Conservation (phyloP, 2,888 invertebrate species). For the Mongoloraphidia duomilia region DNA sequence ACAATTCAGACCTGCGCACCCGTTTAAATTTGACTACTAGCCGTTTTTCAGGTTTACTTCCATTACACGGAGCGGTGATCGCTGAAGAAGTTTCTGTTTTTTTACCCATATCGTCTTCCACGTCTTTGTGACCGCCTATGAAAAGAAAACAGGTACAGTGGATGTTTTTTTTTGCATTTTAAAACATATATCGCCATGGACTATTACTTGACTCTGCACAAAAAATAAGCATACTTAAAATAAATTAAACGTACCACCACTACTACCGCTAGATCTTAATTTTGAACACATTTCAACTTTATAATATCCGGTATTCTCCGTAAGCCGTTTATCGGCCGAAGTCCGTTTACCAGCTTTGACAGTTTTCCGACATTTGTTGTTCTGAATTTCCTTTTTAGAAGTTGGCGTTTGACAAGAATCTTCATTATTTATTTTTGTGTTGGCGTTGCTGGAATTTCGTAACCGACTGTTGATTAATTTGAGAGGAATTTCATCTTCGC, state of each 20-base stretch:
- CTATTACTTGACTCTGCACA: too few relatives aligned
- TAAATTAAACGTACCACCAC: too few relatives aligned
- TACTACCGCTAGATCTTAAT: slow-evolving; percentile 38
- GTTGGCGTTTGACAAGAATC: neutral
- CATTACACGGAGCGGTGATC: neutral
- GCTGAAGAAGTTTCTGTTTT: slow-evolving; percentile 2
- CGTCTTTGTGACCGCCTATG: slow-evolving; percentile 13
- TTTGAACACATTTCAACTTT: slow-evolving; percentile 60
- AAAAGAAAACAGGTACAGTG: too few relatives aligned
- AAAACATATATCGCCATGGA: too few relatives aligned
- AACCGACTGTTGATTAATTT: slow-evolving; percentile 17
- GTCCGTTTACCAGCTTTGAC: neutral
- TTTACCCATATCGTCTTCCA: slow-evolving; percentile 19
- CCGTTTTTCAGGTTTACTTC: slow-evolving; percentile 24
- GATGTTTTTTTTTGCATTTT: too few relatives aligned
- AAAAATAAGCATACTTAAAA: too few relatives aligned
- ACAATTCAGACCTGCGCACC: slow-evolving; percentile 56
- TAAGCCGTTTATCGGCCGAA: slow-evolving; percentile 37
- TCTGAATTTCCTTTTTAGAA: slow-evolving; percentile 3
- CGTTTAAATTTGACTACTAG: slow-evolving; percentile 63
- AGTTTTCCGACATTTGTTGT: neutral
- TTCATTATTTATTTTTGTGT: slow-evolving; percentile 4
- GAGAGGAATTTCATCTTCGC: slow-evolving; percentile 22
- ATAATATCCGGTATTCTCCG: slow-evolving; percentile 44
- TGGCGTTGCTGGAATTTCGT: slow-evolving; percentile 11